phyloP scores from a whole-genome alignment of 2,113 vertebrate species.

The Indicator indicator region DNA sequence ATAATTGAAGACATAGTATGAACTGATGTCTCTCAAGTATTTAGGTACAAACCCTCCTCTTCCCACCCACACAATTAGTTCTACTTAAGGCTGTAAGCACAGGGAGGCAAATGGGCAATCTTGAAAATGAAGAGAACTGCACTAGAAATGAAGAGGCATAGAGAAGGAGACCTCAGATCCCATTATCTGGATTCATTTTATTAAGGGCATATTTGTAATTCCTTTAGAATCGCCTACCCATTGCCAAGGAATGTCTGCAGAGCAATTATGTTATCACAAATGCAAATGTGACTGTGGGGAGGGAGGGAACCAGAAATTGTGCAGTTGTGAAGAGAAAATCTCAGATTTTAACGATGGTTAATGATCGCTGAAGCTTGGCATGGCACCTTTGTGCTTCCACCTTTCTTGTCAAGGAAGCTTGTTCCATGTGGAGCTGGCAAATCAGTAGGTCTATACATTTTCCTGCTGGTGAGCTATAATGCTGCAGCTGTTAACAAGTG shows the following conservation, averaged over 20 bases:
- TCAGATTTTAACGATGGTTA: slow-evolving; percentile 12
- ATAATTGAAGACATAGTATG: slow-evolving; percentile 19
- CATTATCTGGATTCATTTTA: slow-evolving; percentile 62
- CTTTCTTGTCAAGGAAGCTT: neutral
- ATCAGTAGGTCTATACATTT: neutral
- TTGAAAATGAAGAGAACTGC: slow-evolving; percentile 23
- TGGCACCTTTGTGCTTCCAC: neutral
- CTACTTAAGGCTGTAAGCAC: slow-evolving; percentile 33
- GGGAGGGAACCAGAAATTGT: neutral
- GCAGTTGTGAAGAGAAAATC: slow-evolving; percentile 23
- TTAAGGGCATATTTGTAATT: slow-evolving; percentile 56
- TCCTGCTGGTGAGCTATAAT: slow-evolving; percentile 29
- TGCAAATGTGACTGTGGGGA: slow-evolving; percentile 38
- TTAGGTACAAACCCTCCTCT: slow-evolving; percentile 35
- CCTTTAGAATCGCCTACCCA: slow-evolving; percentile 39
- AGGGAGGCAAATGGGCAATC: slow-evolving; percentile 16
- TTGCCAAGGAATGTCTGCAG: slow-evolving; percentile 14
- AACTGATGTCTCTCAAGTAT: slow-evolving; percentile 9
- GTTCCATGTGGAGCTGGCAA: neutral
- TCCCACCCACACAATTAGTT: slow-evolving; percentile 34
- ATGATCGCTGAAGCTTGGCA: neutral
- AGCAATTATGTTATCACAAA: slow-evolving; percentile 50
- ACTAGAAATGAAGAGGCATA: slow-evolving; percentile 33
- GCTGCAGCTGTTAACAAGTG: slow-evolving; percentile 31
- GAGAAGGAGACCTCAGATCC: slow-evolving; percentile 26